Evolutionary conservation across 2,797 vertebrate species (phyloP).

Genomic region (Pyrocephalus nanus): DNA sequence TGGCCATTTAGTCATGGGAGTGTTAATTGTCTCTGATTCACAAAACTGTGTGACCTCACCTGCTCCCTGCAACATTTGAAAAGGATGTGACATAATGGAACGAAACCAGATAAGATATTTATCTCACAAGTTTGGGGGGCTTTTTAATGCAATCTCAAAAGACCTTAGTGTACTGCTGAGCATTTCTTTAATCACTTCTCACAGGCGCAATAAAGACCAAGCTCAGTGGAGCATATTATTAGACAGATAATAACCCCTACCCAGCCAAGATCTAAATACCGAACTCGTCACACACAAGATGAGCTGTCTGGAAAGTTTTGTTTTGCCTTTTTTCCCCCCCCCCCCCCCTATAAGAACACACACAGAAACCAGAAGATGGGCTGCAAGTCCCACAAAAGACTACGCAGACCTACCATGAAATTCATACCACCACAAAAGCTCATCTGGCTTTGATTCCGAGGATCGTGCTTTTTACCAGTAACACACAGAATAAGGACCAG

Average conservation of each 20-base stretch:
- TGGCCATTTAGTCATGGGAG: slow-evolving; percentile 75
- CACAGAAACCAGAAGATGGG: not conserved
- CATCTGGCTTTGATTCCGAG: not conserved
- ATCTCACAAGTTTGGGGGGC: slow-evolving; percentile 13
- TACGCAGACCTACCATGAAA: not conserved
- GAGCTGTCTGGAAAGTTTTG: slow-evolving; percentile 15
- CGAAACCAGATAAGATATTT: slow-evolving; percentile 12
- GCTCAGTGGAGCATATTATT: slow-evolving; percentile 42
- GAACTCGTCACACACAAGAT: slow-evolving; percentile 19
- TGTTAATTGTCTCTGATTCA: slow-evolving; percentile 76
- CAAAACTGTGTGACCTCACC: slow-evolving; percentile 71
- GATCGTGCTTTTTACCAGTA: not conserved
- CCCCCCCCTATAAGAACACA: not conserved
- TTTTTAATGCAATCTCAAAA: slow-evolving; percentile 26
- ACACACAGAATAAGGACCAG: not conserved
- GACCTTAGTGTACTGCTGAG: slow-evolving; percentile 15
- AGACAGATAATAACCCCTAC: slow-evolving; percentile 60
- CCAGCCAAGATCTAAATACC: slow-evolving; percentile 33
- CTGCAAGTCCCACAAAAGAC: not conserved
- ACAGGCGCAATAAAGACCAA: slow-evolving; percentile 40
- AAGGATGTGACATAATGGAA: slow-evolving; percentile 40
- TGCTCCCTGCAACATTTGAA: slow-evolving; percentile 56
- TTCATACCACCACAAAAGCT: not conserved
- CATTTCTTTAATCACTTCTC: slow-evolving; percentile 55
- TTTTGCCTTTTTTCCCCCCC: not conserved